A percentile compares a stretch with the other conserved stretches of the same genome.
phyloP scores from a whole-genome alignment of 2,888 invertebrate genomes.

The Anthophora plumipes region DNA sequence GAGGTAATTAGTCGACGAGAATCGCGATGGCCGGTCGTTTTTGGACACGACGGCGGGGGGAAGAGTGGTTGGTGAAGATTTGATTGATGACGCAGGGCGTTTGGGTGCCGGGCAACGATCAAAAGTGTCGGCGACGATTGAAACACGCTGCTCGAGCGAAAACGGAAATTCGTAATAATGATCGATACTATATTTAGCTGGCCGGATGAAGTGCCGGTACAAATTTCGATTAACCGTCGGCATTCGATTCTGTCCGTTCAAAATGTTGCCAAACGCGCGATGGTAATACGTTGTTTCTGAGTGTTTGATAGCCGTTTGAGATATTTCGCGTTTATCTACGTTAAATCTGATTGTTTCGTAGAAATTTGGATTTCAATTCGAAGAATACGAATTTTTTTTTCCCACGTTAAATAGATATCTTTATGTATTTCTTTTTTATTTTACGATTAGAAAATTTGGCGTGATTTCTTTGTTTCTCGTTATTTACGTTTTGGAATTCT shows the following conservation, averaged over 20 bases:
- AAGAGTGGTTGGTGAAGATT: constrained; percentile 22
- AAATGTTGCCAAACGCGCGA: not conserved
- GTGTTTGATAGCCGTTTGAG: no score
- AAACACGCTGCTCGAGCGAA: constrained; percentile 30
- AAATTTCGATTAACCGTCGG: constrained; percentile 12
- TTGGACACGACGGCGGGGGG: constrained; percentile 16
- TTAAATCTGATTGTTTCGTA: not conserved
- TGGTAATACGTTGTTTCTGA: no score
- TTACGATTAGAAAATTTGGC: no score
- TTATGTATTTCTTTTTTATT: no score
- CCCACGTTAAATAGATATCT: no score
- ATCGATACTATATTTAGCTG: constrained; percentile 25
- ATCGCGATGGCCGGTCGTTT: constrained; percentile 16
- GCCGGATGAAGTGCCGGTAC: not conserved
- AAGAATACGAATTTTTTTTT: no score
- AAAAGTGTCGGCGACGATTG: constrained; percentile 40
- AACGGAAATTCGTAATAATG: constrained; percentile 42
- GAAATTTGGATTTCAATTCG: not conserved
- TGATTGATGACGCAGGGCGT: constrained; percentile 39
- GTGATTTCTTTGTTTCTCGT: no score
- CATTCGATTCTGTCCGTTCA: not conserved
- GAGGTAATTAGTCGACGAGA: constrained; percentile 25
- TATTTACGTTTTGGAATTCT: no score
- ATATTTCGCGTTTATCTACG: not conserved
- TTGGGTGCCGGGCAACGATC: constrained; percentile 32